phyloP scores from a whole-genome alignment of 2,797 vertebrate genomes.

The Triplophysa yarkandensis region DNA sequence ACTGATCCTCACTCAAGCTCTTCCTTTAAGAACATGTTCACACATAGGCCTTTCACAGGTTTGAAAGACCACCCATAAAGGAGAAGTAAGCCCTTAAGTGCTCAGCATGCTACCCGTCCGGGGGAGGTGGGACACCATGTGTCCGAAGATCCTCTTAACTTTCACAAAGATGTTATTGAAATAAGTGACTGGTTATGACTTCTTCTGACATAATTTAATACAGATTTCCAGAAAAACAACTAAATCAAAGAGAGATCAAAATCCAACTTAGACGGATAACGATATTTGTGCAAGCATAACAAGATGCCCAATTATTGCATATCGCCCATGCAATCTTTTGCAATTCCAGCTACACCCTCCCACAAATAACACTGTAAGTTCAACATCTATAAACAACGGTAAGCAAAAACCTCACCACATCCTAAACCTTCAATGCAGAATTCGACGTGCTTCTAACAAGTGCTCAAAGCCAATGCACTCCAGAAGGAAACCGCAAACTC shows the following conservation, averaged over 20 bases:
- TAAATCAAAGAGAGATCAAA: background rate
- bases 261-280: background rate
- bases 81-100: slow-evolving; percentile 7
- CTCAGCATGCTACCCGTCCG: slow-evolving; percentile 46
- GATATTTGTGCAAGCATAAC: background rate
- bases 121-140: slow-evolving; percentile 51
- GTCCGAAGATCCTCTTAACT: slow-evolving; percentile 44
- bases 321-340: background rate
- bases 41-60: background rate
- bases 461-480: background rate
- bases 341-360: background rate
- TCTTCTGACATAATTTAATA: background rate
- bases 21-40: background rate
- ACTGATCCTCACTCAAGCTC: background rate
- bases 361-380: background rate
- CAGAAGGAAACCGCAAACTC: slow-evolving; percentile 37
- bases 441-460: slow-evolving; percentile 11
- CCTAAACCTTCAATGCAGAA: background rate
- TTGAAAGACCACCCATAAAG: slow-evolving; percentile 22
- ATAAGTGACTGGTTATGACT: background rate
- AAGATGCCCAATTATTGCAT: background rate
- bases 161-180: slow-evolving; percentile 40
- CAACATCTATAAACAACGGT: background rate
- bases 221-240: background rate
- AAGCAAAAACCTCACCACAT: slow-evolving; percentile 9